Base-by-base conservation (phyloP, 2,113 vertebrate species). In the Syngnathus scovelli region DNA sequence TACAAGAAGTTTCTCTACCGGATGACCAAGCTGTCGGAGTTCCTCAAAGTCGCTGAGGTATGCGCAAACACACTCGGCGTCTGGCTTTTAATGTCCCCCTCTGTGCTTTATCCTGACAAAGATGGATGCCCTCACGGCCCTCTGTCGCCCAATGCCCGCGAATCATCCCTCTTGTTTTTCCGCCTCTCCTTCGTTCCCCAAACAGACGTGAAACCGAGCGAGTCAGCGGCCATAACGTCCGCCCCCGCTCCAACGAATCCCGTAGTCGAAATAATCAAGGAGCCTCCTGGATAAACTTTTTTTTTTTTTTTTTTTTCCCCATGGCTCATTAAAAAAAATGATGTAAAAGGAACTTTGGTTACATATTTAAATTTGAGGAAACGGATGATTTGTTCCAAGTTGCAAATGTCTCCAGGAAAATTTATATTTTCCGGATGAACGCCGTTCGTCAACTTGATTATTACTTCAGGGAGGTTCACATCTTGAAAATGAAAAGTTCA, bases 41-140 rank as follows among this genome's bases (percentile, higher is more conserved):
- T 92, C 67, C 90, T 92, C 75, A 92, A 91, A 89, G 90, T 92
- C 70, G 90, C 90, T 1, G 90, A 92, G 90, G 90, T 92, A 89
- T 44, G 61, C 41, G 39, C 59, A 4, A 64, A 70, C 51, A 64
- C 37, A 51, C 64, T 61, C 27, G 38, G 19, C 9, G 8, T 65
- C 76, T 61, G 81, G 83, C 78, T 69, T 68, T 49, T 33, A 61
- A 65, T 67, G 74, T 61, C 59, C 77, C 68, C 68, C 68, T 68
- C 67, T 21, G 68, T 63, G 75, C 64, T 83, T 52, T 43, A 38
- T 52, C 64, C 46, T 78, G 84, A 89, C 83, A 81, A 74, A 87
- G 84, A 86, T 66, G 69, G 80, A 89, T 87, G 38, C 70, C 64
- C 6, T 1, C 43, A 78, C 51, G 78, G 55, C 61, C 66, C 33